Evolutionary conservation across 2,888 invertebrate genomes (phyloP).

Genomic region (Sabatieria punctata): DNA sequence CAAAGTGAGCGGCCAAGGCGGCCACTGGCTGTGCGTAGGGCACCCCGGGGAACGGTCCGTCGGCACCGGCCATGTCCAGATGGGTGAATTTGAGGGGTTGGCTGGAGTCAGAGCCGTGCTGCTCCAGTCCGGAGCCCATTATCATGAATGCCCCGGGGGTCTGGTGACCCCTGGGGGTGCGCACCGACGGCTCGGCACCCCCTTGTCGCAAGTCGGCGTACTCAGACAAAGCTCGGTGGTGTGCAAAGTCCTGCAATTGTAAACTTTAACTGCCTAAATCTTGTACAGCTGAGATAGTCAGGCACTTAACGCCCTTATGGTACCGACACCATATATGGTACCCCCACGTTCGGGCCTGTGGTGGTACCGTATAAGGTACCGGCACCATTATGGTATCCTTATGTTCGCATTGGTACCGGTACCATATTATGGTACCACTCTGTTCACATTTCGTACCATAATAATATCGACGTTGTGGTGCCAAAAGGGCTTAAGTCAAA

Average conservation of each 20-base stretch:
- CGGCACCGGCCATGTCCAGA: conserved; percentile 51
- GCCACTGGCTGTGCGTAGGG: conserved; percentile 59
- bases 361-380: too few species aligned
- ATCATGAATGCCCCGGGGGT: conserved; percentile 68
- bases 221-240: conserved; percentile 43
- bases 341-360: too few species aligned
- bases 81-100: conserved; percentile 51
- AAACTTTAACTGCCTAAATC: too few species aligned
- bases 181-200: conserved; percentile 47
- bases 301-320: too few species aligned
- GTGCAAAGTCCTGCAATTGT: conserved; percentile 29
- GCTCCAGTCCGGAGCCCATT: conserved; percentile 56
- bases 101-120: conserved; percentile 47
- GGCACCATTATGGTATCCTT: too few species aligned
- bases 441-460: too few species aligned
- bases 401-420: too few species aligned
- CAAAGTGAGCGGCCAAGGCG: conserved; percentile 42
- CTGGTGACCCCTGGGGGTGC: conserved; percentile 60
- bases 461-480: too few species aligned
- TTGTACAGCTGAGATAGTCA: too few species aligned
- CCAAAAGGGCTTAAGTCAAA: too few species aligned
- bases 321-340: too few species aligned
- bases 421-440: too few species aligned
- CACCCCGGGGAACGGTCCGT: conserved; percentile 51
- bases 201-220: conserved; percentile 67